Evolutionary conservation across 2,797 vertebrate genomes (phyloP).

Genomic region (Anguilla anguilla): DNA sequence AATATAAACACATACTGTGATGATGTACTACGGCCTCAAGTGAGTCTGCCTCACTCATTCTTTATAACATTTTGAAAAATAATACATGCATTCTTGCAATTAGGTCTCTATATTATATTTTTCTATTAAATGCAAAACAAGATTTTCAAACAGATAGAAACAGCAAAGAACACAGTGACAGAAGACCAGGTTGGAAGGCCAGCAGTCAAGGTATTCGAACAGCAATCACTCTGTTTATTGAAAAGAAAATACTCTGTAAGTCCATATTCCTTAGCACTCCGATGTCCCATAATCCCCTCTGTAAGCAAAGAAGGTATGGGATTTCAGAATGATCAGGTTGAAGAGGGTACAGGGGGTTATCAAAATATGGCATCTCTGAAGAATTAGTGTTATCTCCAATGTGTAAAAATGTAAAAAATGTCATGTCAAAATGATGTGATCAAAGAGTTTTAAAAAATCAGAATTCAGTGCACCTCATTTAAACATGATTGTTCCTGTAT

Average conservation of each 20-base stretch:
- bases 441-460: not conserved
- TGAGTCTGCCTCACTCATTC: not conserved
- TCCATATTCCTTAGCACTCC: not conserved
- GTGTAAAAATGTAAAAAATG: not conserved
- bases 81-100: not conserved
- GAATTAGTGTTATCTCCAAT: not conserved
- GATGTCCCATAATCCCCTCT: not conserved
- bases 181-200: not conserved
- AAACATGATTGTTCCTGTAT: not conserved
- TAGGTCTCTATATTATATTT: not conserved
- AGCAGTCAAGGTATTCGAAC: not conserved
- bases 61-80: not conserved
- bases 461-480: not conserved
- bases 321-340: not conserved
- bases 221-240: not conserved
- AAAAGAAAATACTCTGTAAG: not conserved
- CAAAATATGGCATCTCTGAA: conserved; percentile 1
- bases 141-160: not conserved
- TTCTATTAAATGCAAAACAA: not conserved
- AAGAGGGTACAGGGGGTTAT: not conserved
- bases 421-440: not conserved
- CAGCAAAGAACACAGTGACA: not conserved
- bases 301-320: not conserved
- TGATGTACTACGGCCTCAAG: not conserved
- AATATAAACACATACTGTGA: not conserved